Evolutionary conservation across 2,888 invertebrate genomes (phyloP).

Genomic region (Cantharis rustica): DNA sequence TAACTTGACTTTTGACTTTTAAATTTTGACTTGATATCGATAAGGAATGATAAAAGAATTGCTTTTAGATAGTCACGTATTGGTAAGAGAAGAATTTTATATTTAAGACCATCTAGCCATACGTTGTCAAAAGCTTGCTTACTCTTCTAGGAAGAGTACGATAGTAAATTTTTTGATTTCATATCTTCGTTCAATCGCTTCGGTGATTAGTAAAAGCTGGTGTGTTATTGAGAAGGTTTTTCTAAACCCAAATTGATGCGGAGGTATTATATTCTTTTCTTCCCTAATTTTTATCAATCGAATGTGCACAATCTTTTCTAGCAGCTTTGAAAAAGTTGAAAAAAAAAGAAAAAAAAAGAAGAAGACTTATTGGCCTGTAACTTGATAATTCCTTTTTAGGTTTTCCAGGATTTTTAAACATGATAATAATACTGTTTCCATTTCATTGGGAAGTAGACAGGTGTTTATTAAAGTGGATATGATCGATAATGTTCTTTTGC

Average conservation of each 20-base stretch:
- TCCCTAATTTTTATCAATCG: not conserved
- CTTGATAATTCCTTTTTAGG: conserved; percentile 21
- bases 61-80: too few relatives aligned
- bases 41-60: too few relatives aligned
- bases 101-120: too few relatives aligned
- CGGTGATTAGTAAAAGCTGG: conserved; percentile 31
- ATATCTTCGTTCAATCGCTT: conserved; percentile 23
- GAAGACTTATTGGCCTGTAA: conserved; percentile 31
- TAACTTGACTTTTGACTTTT: too few relatives aligned
- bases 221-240: conserved; percentile 31
- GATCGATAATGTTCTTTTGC: conserved; percentile 25
- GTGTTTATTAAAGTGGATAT: conserved; percentile 26
- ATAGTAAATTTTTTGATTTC: conserved; percentile 31
- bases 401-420: conserved; percentile 30
- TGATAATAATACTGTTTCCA: conserved; percentile 31
- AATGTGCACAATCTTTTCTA: conserved; percentile 32
- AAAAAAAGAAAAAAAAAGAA: too few relatives aligned
- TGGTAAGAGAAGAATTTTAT: too few relatives aligned
- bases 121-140: too few relatives aligned
- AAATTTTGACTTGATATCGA: too few relatives aligned
- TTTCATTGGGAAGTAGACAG: conserved; percentile 25
- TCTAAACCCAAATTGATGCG: conserved; percentile 40
- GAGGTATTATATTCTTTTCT: not conserved
- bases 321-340: conserved; percentile 30
- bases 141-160: conserved; percentile 35